These are phyloP conservation scores for Musca vetustissima DNA, from an alignment of 1,140 invertebrate species.

Conservation along the genomic window DNA sequence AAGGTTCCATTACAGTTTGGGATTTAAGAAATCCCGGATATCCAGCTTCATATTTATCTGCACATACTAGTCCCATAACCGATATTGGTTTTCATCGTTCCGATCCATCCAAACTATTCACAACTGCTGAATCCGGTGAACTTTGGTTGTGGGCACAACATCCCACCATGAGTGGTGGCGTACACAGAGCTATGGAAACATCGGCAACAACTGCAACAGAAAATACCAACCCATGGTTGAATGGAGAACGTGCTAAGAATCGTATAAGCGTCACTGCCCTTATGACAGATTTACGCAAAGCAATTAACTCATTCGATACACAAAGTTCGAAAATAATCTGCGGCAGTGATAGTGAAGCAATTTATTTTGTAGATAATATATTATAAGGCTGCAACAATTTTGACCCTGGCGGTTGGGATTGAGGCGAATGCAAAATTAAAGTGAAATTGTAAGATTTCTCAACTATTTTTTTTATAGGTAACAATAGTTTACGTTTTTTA, in stretches of 20 bases:
- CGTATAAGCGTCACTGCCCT: constrained; percentile 73
- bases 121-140: constrained; percentile 76
- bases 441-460: no score
- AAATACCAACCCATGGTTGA: constrained; percentile 64
- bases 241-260: constrained; percentile 66
- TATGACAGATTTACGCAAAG: constrained; percentile 69
- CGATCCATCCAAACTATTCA: constrained; percentile 79
- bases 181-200: constrained; percentile 28
- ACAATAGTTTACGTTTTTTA: not conserved
- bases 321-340: constrained; percentile 71
- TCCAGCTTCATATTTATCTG: constrained; percentile 77
- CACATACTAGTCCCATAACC: constrained; percentile 73
- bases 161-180: constrained; percentile 35
- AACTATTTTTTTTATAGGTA: not conserved
- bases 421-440: no score
- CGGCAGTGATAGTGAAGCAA: constrained; percentile 81
- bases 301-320: constrained; percentile 79
- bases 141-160: constrained; percentile 82
- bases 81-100: constrained; percentile 84
- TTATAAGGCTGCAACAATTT: constrained; percentile 10
- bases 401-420: not conserved
- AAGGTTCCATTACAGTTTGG: constrained; percentile 82
- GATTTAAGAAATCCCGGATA: constrained; percentile 79
- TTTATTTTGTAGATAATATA: constrained; percentile 71
- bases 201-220: constrained; percentile 48